Percentiles rank a stretch among this genome's conserved stretches.
Evolutionary conservation across 2,113 vertebrate species (phyloP).

Genomic region (Sinocyclocheilus maitianheensis): DNA sequence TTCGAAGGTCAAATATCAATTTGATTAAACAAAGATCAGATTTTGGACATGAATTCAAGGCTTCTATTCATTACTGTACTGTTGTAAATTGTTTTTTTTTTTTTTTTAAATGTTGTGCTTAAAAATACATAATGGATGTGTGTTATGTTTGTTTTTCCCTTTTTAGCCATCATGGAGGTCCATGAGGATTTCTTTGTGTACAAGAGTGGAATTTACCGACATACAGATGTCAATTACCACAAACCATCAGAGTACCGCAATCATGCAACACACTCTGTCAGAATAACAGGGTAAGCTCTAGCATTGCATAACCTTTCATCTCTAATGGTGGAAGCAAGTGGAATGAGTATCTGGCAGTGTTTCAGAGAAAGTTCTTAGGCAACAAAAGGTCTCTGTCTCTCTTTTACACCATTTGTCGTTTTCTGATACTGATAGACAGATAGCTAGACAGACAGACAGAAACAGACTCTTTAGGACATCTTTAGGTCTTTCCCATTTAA

Average conservation of each 20-base stretch:
- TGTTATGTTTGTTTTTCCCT: constrained; percentile 39
- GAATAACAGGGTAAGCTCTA: constrained; percentile 88
- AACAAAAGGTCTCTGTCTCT: background rate
- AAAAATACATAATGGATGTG: background rate
- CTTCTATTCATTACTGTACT: background rate
- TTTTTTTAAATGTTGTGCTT: background rate
- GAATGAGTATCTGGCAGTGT: background rate
- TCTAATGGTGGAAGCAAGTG: constrained; percentile 6
- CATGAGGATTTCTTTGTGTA: constrained; percentile 98
- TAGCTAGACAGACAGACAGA: too few species aligned
- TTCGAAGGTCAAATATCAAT: background rate
- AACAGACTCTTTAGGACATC: too few species aligned
- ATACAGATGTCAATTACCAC: constrained; percentile 81
- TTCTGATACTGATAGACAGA: background rate
- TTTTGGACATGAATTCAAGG: background rate
- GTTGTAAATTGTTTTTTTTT: background rate
- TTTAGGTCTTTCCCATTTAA: background rate
- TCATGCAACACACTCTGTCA: constrained; percentile 92
- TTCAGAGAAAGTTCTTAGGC: background rate
- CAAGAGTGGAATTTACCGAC: constrained; percentile 87
- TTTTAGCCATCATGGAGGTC: constrained; percentile 93
- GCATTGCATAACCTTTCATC: constrained; percentile 28
- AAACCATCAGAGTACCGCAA: constrained; percentile 80
- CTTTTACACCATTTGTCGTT: background rate
- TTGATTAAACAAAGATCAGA: too few species aligned